Evolutionary conservation across 2,888 invertebrate species (phyloP).

Genomic region (Cantharis flavilabris): DNA sequence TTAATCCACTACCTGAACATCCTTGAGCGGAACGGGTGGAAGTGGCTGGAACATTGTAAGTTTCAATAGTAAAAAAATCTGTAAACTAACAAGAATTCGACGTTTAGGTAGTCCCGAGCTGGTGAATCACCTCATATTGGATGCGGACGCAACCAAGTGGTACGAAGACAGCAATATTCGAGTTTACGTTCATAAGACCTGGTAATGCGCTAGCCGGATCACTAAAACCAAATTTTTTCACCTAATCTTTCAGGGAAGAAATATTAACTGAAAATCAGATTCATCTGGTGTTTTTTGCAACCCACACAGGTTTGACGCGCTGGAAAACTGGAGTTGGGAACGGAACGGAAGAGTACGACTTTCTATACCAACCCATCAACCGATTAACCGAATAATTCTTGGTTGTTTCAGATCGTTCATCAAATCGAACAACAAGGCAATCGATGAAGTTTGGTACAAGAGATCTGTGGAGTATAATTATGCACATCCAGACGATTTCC

Average conservation of each 20-base stretch:
- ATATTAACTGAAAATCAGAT: conserved; percentile 70
- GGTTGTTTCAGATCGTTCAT: conserved; percentile 65
- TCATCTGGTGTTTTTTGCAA: conserved; percentile 82
- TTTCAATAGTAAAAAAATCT: not conserved
- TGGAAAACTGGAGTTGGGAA: conserved; percentile 63
- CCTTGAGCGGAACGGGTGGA: conserved; percentile 59
- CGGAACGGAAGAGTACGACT: conserved; percentile 1
- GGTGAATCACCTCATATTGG: conserved; percentile 42
- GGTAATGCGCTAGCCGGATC: not conserved
- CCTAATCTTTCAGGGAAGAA: conserved; percentile 61
- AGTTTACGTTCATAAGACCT: not conserved
- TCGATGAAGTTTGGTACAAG: conserved; percentile 88
- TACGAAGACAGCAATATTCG: conserved; percentile 38
- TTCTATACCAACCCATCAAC: not conserved
- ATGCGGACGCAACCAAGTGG: conserved; percentile 47
- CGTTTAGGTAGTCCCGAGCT: conserved; percentile 24
- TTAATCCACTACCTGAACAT: conserved; percentile 74
- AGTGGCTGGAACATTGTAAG: conserved; percentile 19
- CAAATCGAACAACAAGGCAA: conserved; percentile 71
- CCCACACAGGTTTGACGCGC: conserved; percentile 84
- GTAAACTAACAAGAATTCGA: not conserved
- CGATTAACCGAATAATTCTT: not conserved
- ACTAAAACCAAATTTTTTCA: not conserved
- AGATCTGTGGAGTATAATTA: conserved; percentile 85
- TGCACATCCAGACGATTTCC: conserved; percentile 73